Conservation (phyloP, 2,113 vertebrate species). For the Xiphophorus maculatus region DNA sequence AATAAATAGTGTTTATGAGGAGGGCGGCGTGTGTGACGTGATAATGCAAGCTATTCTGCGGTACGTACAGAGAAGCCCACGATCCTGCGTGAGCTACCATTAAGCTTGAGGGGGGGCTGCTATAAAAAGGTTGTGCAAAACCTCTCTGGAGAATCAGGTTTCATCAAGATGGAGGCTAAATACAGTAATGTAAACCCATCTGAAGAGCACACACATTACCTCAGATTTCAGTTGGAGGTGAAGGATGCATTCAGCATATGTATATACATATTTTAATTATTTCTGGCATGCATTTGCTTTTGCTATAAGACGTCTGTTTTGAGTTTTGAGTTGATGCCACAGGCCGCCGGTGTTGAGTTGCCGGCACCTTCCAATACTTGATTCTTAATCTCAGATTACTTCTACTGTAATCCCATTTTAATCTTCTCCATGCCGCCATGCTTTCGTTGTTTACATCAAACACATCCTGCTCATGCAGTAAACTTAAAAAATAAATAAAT, state of each 20-base stretch:
- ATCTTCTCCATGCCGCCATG: constrained; percentile 59
- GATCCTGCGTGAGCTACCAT: constrained; percentile 50
- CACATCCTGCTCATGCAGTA: constrained; percentile 40
- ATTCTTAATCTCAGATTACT: constrained; percentile 75
- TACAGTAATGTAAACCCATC: constrained; percentile 54
- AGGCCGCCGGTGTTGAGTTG: constrained; percentile 14
- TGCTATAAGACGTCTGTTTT: constrained; percentile 19
- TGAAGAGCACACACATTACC: constrained; percentile 46
- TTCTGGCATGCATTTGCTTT: not conserved
- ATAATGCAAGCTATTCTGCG: constrained; percentile 67
- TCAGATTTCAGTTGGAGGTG: constrained; percentile 42
- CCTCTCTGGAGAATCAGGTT: constrained; percentile 60
- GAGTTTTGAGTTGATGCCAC: constrained; percentile 7
- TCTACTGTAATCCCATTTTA: constrained; percentile 69
- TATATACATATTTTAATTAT: not conserved
- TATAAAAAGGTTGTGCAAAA: constrained; percentile 59
- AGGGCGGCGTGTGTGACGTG: constrained; percentile 61
- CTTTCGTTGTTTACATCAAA: constrained; percentile 74
- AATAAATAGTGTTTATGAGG: constrained; percentile 60
- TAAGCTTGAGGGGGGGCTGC: constrained; percentile 46
- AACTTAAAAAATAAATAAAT: not conserved
- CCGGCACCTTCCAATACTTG: constrained; percentile 53
- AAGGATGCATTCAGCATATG: too few species aligned
- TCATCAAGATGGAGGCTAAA: constrained; percentile 62
- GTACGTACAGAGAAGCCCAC: constrained; percentile 50